These are phyloP conservation scores for Columba guinea DNA, from an alignment of 2,797 vertebrate species.

Conservation along the genomic window DNA sequence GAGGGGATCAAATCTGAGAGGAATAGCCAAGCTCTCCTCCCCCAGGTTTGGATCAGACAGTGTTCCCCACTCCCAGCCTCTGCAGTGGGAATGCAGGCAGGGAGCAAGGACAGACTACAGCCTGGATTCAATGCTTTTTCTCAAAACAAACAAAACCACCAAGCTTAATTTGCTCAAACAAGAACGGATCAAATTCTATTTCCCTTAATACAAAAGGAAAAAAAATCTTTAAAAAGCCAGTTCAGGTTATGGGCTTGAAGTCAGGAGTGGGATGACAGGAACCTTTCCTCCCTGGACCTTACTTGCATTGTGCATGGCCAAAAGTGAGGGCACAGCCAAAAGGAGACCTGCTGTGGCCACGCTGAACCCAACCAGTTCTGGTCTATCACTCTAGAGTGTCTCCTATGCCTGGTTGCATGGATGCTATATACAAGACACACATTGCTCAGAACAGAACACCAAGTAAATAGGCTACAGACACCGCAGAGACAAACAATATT, in stretches of 20 bases:
- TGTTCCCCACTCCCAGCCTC: not conserved
- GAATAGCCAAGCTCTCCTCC: not conserved
- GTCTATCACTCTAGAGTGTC: not conserved
- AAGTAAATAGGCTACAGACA: constrained; percentile 30
- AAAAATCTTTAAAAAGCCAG: not conserved
- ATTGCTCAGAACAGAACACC: constrained; percentile 36
- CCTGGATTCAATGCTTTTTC: not conserved
- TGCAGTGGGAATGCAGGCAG: not conserved
- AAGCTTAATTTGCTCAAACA: constrained; percentile 19
- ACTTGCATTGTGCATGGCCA: rapidly evolving
- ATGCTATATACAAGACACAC: not conserved
- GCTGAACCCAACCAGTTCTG: not conserved
- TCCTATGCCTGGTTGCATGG: not conserved
- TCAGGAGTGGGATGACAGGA: not conserved
- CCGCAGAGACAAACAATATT: constrained; percentile 14
- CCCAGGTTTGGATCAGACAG: not conserved
- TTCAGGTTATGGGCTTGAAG: not conserved
- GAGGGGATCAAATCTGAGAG: not conserved
- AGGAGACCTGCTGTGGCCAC: not conserved
- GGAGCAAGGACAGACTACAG: not conserved
- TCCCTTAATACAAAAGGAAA: not conserved
- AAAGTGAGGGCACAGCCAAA: not conserved
- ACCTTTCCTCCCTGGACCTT: not conserved
- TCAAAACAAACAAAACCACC: constrained; percentile 37
- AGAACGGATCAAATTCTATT: constrained; percentile 9